A percentile compares a stretch with the other conserved stretches of the same genome.
phyloP scores from a whole-genome alignment of 2,888 invertebrate species.

The Eristalinus sepulchralis region DNA sequence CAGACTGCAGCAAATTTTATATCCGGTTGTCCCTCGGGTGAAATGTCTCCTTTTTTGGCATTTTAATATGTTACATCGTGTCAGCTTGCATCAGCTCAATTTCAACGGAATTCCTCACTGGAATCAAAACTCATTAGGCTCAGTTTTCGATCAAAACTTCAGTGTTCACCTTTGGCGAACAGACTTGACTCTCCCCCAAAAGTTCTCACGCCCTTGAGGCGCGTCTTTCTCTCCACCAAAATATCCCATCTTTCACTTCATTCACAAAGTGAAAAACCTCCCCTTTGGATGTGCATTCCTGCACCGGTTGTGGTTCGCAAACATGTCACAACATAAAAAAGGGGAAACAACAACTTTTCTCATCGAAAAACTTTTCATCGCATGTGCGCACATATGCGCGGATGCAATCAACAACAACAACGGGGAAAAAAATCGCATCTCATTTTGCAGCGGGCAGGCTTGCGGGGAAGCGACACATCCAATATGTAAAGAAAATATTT shows the following conservation, averaged over 20 bases:
- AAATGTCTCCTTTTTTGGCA: too few species aligned
- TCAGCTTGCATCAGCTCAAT: too few species aligned
- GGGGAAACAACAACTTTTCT: background rate
- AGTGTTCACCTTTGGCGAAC: background rate
- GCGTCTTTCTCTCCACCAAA: background rate
- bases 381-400: background rate
- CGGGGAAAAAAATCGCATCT: background rate
- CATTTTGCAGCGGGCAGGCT: background rate
- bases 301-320: too few species aligned
- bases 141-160: background rate
- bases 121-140: background rate
- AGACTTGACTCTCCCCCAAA: background rate
- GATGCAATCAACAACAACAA: background rate
- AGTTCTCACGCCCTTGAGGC: background rate
- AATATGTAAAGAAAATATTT: background rate
- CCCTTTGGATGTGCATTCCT: background rate
- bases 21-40: too few species aligned
- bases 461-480: background rate
- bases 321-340: background rate
- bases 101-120: too few species aligned
- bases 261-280: background rate
- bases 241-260: background rate
- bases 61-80: too few species aligned
- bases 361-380: background rate
- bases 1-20: too few species aligned